These are phyloP conservation scores for Tetanocera ferruginea DNA, from an alignment of 2,888 invertebrate species.

Conservation along the genomic window DNA sequence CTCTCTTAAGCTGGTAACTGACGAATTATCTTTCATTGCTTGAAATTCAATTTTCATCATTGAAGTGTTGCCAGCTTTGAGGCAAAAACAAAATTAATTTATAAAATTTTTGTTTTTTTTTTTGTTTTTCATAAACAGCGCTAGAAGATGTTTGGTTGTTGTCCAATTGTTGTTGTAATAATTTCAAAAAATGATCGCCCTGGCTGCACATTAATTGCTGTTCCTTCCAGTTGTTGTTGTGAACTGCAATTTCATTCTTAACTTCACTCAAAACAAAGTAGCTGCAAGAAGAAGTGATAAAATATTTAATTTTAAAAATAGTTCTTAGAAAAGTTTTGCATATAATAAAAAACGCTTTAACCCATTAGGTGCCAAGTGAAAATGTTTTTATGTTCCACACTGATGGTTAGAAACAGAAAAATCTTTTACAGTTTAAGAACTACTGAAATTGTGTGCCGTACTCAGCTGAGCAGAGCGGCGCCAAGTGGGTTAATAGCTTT, in stretches of 20 bases:
- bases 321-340: neutral
- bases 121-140: conserved; percentile 36
- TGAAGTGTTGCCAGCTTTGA: neutral
- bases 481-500: too few species aligned
- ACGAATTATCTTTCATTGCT: too few species aligned
- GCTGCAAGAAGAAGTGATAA: neutral
- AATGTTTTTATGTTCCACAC: too few species aligned
- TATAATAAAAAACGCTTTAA: too few species aligned
- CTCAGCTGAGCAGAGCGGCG: too few species aligned
- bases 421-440: too few species aligned
- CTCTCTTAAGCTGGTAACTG: too few species aligned
- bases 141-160: conserved; percentile 38
- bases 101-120: conserved; percentile 32
- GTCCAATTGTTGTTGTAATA: conserved; percentile 36
- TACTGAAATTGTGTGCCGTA: too few species aligned
- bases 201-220: neutral
- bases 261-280: conserved; percentile 24
- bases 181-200: conserved; percentile 28
- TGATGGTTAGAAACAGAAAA: too few species aligned
- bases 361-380: too few species aligned
- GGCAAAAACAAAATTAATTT: conserved; percentile 40
- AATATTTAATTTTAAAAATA: neutral
- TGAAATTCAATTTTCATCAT: neutral
- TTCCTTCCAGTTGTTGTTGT: conserved; percentile 18
- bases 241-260: conserved; percentile 7